Evolutionary conservation across 2,888 invertebrate species (phyloP), one percentile per base, ranked within the genome.

Genomic region (Cheilosia pagana): DNA sequence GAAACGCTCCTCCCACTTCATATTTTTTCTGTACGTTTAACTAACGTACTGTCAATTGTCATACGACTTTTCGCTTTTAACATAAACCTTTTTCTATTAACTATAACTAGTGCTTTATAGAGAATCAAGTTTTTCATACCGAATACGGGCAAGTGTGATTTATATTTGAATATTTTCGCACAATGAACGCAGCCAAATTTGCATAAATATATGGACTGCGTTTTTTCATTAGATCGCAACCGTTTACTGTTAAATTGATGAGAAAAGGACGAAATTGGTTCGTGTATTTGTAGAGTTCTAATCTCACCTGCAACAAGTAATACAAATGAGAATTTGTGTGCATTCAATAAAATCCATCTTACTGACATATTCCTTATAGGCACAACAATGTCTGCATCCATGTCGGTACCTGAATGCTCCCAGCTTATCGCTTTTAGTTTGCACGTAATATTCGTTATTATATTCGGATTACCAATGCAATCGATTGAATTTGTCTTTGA

Each of bases 191-290:
- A 41, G 28, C 7, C 14, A 35, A 0, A 41, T 25, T 41, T 6
- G 31, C 4, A 8, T 52, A 53, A 0, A 7, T 16, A 1, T 41
- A 43, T 1, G 3, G 1, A 6, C 6, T n/a, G 16, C 19, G 16
- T 7, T 5, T 41, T 10, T 53, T 4, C 3, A 41, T 23, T 10
- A 67, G 0, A 0, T 41, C n/a, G 5, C 67, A 67, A 0, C 1
- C 28, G 8, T 67, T 53, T 5, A 41, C 6, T 6, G 67, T 67
- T 10, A 43, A 3, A 28, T 67, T 67, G 1, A 67, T 3, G 0
- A 67, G 12, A 14, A 53, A 67, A 2, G 67, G 53, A 7, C 67
- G 52, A 28, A 41, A 67, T 16, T 41, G 67, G 14, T 67, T 67
- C 3, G 53, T 67, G 6, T 41, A 67, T 28, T 53, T 67, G 10